Conservation (phyloP, 2,113 vertebrate species). For the Dasyornis broadbenti region DNA sequence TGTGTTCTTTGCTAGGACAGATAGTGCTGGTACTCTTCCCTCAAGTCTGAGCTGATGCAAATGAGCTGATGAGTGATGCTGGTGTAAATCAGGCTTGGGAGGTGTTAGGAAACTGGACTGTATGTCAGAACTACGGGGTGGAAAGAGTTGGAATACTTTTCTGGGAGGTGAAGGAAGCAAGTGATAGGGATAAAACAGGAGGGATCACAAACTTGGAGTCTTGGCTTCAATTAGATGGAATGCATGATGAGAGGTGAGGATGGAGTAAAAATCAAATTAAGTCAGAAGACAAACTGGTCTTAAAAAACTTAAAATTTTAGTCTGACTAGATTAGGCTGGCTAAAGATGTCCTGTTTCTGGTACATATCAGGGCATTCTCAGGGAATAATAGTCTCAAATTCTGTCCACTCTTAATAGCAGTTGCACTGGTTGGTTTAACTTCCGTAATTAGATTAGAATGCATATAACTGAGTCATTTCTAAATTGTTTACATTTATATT, state of each 20-base stretch:
- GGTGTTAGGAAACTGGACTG: neutral
- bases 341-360: neutral
- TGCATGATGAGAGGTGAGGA: neutral
- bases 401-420: neutral
- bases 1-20: neutral
- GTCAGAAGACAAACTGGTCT: neutral
- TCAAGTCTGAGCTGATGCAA: neutral
- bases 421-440: neutral
- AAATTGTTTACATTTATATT: neutral
- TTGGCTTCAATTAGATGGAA: neutral
- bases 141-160: neutral
- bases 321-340: neutral
- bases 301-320: neutral
- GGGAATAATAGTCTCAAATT: neutral
- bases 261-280: neutral
- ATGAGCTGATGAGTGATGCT: too few relatives aligned
- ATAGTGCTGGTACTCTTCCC: neutral
- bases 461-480: neutral
- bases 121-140: neutral
- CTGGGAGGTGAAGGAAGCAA: neutral
- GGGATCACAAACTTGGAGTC: neutral
- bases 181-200: neutral
- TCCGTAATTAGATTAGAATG: neutral
- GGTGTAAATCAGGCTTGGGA: neutral
- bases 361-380: fast-evolving